phyloP scores from a whole-genome alignment of 2,888 invertebrate genomes.

The Tipula lateralis region DNA sequence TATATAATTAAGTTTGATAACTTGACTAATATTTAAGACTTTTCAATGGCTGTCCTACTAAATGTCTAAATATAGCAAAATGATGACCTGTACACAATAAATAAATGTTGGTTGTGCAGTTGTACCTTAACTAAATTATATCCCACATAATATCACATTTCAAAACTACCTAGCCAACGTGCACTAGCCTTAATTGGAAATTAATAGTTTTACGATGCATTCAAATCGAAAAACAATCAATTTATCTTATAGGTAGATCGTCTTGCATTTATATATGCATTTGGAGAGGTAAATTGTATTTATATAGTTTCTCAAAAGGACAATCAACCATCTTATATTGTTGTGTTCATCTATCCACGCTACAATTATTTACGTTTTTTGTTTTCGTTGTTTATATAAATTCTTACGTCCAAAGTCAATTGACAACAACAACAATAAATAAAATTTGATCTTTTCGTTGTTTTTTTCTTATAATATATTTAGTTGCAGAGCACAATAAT shows the following conservation, averaged over 20 bases:
- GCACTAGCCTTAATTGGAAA: constrained; percentile 11
- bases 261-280: too few species aligned
- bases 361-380: background rate
- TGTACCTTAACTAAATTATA: background rate
- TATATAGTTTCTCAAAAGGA: background rate
- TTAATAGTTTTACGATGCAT: background rate
- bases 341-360: background rate
- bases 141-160: background rate
- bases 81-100: background rate
- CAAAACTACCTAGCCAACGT: background rate
- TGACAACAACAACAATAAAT: background rate
- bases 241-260: background rate
- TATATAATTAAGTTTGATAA: too few species aligned
- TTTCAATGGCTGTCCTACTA: too few species aligned
- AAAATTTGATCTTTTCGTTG: background rate
- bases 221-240: background rate
- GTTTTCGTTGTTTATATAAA: background rate
- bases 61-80: too few species aligned
- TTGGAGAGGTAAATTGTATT: too few species aligned
- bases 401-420: background rate
- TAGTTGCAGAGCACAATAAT: background rate
- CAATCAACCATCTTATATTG: background rate
- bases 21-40: too few species aligned
- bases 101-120: background rate
- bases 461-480: background rate